phyloP scores from a whole-genome alignment of 53 echinoderm and acorn worm genomes.

The Patiria pectinifera region DNA sequence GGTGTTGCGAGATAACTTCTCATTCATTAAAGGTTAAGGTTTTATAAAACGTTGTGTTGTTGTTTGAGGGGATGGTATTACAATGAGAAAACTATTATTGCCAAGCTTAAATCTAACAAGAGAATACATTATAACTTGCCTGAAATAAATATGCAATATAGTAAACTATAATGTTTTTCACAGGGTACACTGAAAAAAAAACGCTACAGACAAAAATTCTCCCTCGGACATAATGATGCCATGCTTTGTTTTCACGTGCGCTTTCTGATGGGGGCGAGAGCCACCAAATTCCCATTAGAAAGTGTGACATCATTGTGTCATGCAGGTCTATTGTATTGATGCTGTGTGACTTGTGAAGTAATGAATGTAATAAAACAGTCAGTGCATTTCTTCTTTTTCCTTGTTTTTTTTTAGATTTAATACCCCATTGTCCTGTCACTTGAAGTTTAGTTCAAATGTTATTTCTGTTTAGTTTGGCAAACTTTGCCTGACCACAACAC shows the following conservation, averaged over 20 bases:
- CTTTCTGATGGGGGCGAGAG: too few species aligned
- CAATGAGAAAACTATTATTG: not conserved
- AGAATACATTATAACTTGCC: not conserved
- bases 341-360: too few species aligned
- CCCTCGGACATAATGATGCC: too few species aligned
- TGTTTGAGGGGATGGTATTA: not conserved
- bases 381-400: not conserved
- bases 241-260: too few species aligned
- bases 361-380: too few species aligned
- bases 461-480: constrained; percentile 44
- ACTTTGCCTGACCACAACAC: constrained; percentile 21
- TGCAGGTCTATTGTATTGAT: too few species aligned
- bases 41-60: not conserved
- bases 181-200: too few species aligned
- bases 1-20: not conserved
- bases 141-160: not conserved
- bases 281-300: too few species aligned
- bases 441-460: constrained; percentile 41
- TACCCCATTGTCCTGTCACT: constrained; percentile 53
- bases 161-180: too few species aligned
- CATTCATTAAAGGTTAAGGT: not conserved
- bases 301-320: too few species aligned
- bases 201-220: too few species aligned
- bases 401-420: not conserved
- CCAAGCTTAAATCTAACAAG: not conserved